These are phyloP conservation scores for Catagonus wagneri DNA, from an alignment of 2,113 vertebrate species.

Conservation along the genomic window DNA sequence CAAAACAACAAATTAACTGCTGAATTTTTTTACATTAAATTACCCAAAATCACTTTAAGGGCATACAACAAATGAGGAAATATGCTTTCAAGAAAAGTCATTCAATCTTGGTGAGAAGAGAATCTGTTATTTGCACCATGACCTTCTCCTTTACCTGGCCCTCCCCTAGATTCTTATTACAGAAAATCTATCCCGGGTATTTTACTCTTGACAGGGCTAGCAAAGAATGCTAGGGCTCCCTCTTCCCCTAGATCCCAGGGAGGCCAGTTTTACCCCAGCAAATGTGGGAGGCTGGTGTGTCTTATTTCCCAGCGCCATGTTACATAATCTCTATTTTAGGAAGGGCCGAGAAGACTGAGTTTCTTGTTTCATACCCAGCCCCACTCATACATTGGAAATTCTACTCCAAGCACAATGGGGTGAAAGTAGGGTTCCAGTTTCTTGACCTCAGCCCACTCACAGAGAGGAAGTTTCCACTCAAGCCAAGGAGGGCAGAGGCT, in stretches of 20 bases:
- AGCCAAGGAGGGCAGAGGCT: neutral
- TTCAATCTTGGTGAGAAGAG: neutral
- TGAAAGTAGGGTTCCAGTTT: neutral
- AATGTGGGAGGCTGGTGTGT: neutral
- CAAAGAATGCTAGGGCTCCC: neutral
- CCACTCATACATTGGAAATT: neutral
- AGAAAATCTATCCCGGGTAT: neutral
- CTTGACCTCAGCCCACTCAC: neutral
- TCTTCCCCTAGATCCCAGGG: neutral
- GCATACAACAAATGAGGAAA: neutral
- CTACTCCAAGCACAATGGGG: neutral
- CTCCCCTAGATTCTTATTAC: neutral
- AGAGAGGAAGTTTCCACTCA: neutral
- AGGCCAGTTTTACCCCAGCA: neutral
- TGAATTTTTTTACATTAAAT: neutral
- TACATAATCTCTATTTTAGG: neutral
- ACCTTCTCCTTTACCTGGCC: neutral
- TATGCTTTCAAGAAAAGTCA: neutral
- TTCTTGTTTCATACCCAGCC: neutral
- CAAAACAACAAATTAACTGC: neutral
- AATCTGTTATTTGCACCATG: neutral
- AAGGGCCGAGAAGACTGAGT: neutral
- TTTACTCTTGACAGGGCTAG: neutral
- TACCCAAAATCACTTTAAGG: neutral
- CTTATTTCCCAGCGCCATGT: neutral